phyloP scores from a whole-genome alignment of 2,888 invertebrate genomes.

The Nyleta sp. region DNA sequence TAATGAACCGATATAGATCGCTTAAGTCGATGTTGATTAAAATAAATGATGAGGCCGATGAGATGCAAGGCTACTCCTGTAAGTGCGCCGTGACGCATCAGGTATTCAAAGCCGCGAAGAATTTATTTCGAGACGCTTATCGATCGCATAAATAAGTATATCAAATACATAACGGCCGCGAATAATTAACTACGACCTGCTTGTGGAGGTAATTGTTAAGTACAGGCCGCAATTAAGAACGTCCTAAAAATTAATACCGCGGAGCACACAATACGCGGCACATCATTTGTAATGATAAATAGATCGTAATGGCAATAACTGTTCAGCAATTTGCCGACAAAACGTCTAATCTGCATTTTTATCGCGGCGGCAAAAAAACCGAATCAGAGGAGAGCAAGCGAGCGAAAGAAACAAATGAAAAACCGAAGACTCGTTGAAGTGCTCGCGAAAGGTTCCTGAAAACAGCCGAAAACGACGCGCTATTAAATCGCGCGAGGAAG shows the following conservation, averaged over 20 bases:
- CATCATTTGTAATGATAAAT: constrained; percentile 57
- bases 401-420: not conserved
- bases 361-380: constrained; percentile 12
- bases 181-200: constrained; percentile 59
- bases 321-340: constrained; percentile 56
- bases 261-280: constrained; percentile 37
- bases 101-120: constrained; percentile 55
- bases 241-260: constrained; percentile 51
- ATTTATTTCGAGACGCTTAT: constrained; percentile 61
- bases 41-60: constrained; percentile 61
- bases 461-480: constrained; percentile 29
- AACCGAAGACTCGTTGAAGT: constrained; percentile 20
- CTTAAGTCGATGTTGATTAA: constrained; percentile 59
- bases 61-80: constrained; percentile 60
- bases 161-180: constrained; percentile 60
- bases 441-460: constrained; percentile 17
- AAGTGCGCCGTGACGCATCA: constrained; percentile 61
- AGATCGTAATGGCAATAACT: constrained; percentile 55
- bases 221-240: constrained; percentile 45
- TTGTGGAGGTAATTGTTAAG: constrained; percentile 53
- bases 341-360: constrained; percentile 52
- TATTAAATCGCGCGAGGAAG: constrained; percentile 49
- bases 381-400: not conserved
- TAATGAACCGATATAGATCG: constrained; percentile 50
- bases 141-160: constrained; percentile 63